Conservation (phyloP, 2,888 invertebrate genomes). For the Sussaba pulchella region DNA sequence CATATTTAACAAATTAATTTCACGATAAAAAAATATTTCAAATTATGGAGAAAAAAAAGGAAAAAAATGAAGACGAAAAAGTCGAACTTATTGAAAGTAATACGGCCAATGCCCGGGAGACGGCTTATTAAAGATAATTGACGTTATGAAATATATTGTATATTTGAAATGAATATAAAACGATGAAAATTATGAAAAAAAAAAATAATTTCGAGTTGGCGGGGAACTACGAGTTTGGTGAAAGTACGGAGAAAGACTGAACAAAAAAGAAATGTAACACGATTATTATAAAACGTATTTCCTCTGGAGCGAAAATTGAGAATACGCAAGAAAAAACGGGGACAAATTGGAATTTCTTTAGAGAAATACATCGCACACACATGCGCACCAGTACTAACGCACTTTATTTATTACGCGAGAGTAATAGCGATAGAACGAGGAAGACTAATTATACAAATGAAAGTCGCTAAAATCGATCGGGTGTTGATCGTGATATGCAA, state of each 20-base stretch:
- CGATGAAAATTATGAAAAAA: not conserved
- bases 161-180: slow-evolving; percentile 34
- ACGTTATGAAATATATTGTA: slow-evolving; percentile 49
- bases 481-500: too few relatives aligned
- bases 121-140: slow-evolving; percentile 48
- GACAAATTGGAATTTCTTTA: not conserved
- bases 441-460: slow-evolving; percentile 33
- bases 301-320: slow-evolving; percentile 2
- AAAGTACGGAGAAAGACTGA: too few relatives aligned
- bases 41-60: slow-evolving; percentile 21
- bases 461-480: slow-evolving; percentile 2
- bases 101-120: slow-evolving; percentile 16
- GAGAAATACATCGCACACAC: slow-evolving; percentile 22
- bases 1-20: slow-evolving; percentile 32
- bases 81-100: slow-evolving; percentile 59
- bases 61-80: slow-evolving; percentile 18
- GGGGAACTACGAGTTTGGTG: slow-evolving; percentile 12
- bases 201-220: slow-evolving; percentile 35
- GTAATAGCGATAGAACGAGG: slow-evolving; percentile 16
- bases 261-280: not conserved
- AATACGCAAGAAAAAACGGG: slow-evolving; percentile 17
- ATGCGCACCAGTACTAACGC: slow-evolving; percentile 64
- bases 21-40: slow-evolving; percentile 2
- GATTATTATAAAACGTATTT: slow-evolving; percentile 11
- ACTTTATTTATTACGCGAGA: slow-evolving; percentile 62